Conservation (phyloP, 2,113 vertebrate genomes). For the Hucho hucho region DNA sequence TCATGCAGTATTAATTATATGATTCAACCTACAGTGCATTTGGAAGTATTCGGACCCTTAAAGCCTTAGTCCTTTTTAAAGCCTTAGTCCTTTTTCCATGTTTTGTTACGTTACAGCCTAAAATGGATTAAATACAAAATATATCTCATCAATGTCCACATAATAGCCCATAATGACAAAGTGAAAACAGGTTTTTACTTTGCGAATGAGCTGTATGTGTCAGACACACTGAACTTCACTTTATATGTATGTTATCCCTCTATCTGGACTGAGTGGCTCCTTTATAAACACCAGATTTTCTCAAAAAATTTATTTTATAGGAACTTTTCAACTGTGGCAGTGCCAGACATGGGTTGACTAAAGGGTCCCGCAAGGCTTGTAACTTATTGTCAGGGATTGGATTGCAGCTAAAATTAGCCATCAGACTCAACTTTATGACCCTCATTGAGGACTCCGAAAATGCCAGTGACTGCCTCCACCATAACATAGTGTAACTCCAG, state of each 20-base stretch:
- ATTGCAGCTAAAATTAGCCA: conserved; percentile 78
- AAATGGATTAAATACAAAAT: too few species aligned
- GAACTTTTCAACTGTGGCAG: conserved; percentile 58
- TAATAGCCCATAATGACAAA: not conserved
- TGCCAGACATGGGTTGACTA: conserved; percentile 68
- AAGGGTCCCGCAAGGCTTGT: conserved; percentile 70
- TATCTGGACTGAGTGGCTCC: conserved; percentile 37
- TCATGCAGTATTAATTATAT: not conserved
- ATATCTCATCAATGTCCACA: too few species aligned
- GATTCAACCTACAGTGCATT: not conserved
- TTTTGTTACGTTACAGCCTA: too few species aligned
- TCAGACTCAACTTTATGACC: conserved; percentile 70
- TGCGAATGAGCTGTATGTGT: conserved; percentile 17
- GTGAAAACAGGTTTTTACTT: not conserved
- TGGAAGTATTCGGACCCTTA: too few species aligned
- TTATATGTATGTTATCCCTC: conserved; percentile 43
- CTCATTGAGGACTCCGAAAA: conserved; percentile 67
- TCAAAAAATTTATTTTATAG: conserved; percentile 56
- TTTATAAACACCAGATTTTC: conserved; percentile 58
- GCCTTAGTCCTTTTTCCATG: too few species aligned
- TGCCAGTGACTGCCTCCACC: conserved; percentile 47
- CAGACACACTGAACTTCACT: conserved; percentile 47
- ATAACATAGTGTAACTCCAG: conserved; percentile 43
- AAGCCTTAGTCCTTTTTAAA: too few species aligned
- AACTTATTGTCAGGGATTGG: conserved; percentile 73